Percentiles rank a stretch among this genome's conserved stretches.
phyloP scores from a whole-genome alignment of 2,113 vertebrate genomes.

The Misgurnus mizolepis region DNA sequence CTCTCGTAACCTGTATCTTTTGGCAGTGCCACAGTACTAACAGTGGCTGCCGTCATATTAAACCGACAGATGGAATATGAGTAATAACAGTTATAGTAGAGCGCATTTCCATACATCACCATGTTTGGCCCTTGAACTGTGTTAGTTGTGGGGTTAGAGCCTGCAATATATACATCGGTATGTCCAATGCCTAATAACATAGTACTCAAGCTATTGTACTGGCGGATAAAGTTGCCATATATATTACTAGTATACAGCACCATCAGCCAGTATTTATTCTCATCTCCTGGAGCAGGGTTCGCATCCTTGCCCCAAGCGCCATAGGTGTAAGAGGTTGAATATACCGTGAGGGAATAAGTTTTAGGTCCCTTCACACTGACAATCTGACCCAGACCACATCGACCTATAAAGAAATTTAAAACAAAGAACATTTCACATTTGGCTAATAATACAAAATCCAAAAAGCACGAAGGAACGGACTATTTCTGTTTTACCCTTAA shows the following conservation, averaged over 20 bases:
- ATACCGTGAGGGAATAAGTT: constrained; percentile 64
- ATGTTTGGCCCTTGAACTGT: constrained; percentile 73
- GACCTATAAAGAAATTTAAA: constrained; percentile 49
- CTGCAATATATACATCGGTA: constrained; percentile 54
- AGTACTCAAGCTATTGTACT: constrained; percentile 65
- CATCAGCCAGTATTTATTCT: constrained; percentile 72
- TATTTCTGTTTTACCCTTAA: constrained; percentile 40
- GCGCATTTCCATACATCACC: constrained; percentile 64
- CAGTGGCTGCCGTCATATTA: constrained; percentile 61
- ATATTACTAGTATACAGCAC: constrained; percentile 64
- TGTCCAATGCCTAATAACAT: constrained; percentile 63
- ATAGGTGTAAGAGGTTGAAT: constrained; percentile 62
- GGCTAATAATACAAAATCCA: not conserved
- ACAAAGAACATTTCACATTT: constrained; percentile 8
- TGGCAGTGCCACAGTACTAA: constrained; percentile 61
- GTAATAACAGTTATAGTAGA: constrained; percentile 76
- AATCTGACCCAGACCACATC: constrained; percentile 64
- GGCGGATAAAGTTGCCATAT: constrained; percentile 63
- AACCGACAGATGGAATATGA: constrained; percentile 65
- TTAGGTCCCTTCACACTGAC: constrained; percentile 60
- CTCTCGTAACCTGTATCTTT: constrained; percentile 69
- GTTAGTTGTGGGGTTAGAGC: constrained; percentile 72
- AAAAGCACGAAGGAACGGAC: no score
- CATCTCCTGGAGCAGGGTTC: constrained; percentile 66
- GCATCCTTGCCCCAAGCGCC: constrained; percentile 77